Evolutionary conservation across 2,113 vertebrate species (phyloP), one percentile per base, ranked within the genome.

Genomic region (Circaetus cinerascens): DNA sequence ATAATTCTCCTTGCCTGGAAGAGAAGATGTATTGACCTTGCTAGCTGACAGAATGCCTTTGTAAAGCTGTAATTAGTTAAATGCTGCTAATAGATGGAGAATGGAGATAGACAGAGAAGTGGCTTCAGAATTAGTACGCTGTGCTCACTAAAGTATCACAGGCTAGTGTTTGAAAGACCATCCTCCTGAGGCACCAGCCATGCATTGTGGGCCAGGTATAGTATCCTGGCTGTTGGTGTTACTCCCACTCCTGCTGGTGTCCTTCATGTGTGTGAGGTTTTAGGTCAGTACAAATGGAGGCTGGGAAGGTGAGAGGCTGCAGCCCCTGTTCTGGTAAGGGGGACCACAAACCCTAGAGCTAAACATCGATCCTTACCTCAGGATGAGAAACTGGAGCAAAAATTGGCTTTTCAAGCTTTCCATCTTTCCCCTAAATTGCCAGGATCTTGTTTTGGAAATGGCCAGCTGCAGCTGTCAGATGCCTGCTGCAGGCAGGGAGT

Each of bases 401-500:
- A 78, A 67, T 6, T 71, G 59, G 13, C 69, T 91, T 76, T 73
- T 51, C 36, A 69, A 11, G 27, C 34, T 93, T 90, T 78, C 29
- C 12, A 19, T n/a, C 64, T 81, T 91, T 29, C 20, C 17, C 38
- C 13, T 4, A n/a, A 6, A 63, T 32, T 87, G 26, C 38, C 29
- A 46, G 60, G 68, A 66, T 74, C 68, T 82, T 74, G 48, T 51
- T 91, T 84, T 81, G 87, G 80, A 85, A 90, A n/a, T 36, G n/a
- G 46, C 77, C 77, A 85, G 64, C 64, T 85, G 78, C 66, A 88
- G 66, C 69, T 88, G 85, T 72, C 73, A 92, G 88, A 71, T 93
- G 36, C 25, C 60, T 88, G 51, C 76, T 78, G 68, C 64, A 94
- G 77, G 46, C 26, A 86, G 29, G 32, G 34, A 92, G 46, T 29